These are phyloP conservation scores for Euphonia xanthogaster DNA, from an alignment of 2,797 vertebrate genomes.

Conservation along the genomic window DNA sequence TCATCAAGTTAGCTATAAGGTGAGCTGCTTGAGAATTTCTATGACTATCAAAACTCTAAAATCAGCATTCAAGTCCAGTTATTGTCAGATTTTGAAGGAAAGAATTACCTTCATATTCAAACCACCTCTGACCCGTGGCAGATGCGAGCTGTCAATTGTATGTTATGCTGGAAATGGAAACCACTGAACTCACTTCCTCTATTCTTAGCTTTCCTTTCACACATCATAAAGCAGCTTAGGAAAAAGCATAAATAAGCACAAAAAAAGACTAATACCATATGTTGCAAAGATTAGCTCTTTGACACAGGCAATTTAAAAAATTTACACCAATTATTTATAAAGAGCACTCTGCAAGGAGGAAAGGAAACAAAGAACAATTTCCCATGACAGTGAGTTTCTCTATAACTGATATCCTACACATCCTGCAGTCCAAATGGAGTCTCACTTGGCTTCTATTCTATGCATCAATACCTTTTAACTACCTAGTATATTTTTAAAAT, in stretches of 20 bases:
- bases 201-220: constrained; percentile 2
- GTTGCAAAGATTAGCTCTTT: background rate
- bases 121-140: background rate
- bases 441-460: background rate
- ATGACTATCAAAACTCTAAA: background rate
- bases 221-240: background rate
- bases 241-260: background rate
- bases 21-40: background rate
- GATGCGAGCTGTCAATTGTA: background rate
- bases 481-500: background rate
- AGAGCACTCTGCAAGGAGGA: background rate
- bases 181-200: constrained; percentile 15
- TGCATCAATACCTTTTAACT: background rate
- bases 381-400: background rate
- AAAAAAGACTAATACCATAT: background rate
- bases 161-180: background rate
- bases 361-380: background rate
- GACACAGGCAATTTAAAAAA: background rate
- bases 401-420: background rate
- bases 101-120: background rate
- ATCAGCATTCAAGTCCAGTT: background rate
- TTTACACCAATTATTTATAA: background rate
- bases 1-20: background rate
- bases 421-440: background rate
- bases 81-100: background rate